Evolutionary conservation across 2,888 invertebrate species (phyloP), one percentile per base, ranked within the genome.

Genomic region (Melinopterus prodromus): DNA sequence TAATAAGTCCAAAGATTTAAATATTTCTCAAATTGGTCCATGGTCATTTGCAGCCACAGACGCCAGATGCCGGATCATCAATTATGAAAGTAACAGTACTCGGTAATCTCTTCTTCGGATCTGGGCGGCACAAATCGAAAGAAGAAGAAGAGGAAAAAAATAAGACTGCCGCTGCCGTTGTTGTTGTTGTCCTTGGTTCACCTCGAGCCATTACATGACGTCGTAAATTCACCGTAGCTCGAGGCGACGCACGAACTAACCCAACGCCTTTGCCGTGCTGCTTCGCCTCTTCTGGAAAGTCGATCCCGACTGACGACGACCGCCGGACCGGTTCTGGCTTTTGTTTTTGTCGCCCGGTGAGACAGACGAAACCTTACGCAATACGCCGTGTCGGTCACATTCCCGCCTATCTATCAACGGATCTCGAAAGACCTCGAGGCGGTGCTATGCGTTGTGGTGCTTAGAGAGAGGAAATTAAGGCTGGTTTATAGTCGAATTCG

Each of bases 51-150:
- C 53, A 38, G 9, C 6, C 6, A 9, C 6, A 38, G 38, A 53
- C 12, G 53, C 53, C 38, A 53, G 53, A 53, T 53, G 53, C 53
- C 53, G 1, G 53, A 53, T 53, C 53, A 53, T 53, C 53, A 53
- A 53, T 53, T 53, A 53, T 53, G 53, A 53, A 53, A 53, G 53
- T 53, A 53, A 53, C 53, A 53, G 53, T 53, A 53, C 53, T 53
- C 53, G 12, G 53, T 53, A 53, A 53, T 53, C 53, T 2, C 9
- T 4, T 53, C 53, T 53, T 53, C 5, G 53, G 53, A 53, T 53
- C 53, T 53, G 53, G 5, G 53, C 53, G 53, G 53, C 53, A 53
- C 53, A 53, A 53, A 12, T 53, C 53, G 53, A 53, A 53, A 53
- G 53, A 53, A 26, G 53, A 4, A 53, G 9, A 53, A n/a, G n/a